These are phyloP conservation scores for Campylomormyrus tamandua DNA, from an alignment of 2,113 vertebrate species.

Conservation along the genomic window DNA sequence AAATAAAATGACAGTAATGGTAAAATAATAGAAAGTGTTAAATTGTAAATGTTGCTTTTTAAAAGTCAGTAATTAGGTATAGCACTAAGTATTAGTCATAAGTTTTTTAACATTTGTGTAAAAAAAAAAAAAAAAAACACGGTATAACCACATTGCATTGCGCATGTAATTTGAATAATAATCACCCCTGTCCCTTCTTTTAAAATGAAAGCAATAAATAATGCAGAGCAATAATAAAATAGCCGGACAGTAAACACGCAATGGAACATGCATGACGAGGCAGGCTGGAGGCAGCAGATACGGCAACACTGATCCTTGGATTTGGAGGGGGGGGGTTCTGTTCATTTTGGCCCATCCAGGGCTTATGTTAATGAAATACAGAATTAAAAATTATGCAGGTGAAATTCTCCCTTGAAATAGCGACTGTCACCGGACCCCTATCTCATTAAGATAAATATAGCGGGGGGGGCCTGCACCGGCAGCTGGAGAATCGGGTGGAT, in stretches of 20 bases:
- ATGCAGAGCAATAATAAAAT: neutral
- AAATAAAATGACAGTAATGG: neutral
- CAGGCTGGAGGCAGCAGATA: neutral
- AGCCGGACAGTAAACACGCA: neutral
- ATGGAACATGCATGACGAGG: neutral
- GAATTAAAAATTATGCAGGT: constrained; percentile 19
- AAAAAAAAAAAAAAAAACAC: neutral
- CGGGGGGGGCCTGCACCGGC: neutral
- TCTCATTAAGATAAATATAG: constrained; percentile 22
- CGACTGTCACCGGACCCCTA: constrained; percentile 14
- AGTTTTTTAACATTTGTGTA: neutral
- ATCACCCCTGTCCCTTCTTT: neutral
- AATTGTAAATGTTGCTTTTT: neutral
- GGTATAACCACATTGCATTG: neutral
- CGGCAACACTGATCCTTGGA: neutral
- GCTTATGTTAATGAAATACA: constrained; percentile 10
- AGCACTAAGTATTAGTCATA: neutral
- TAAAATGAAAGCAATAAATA: constrained; percentile 8
- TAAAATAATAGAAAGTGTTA: neutral
- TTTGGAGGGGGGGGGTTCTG: neutral
- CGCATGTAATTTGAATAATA: neutral
- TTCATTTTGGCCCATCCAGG: constrained; percentile 3
- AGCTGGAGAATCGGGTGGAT: neutral
- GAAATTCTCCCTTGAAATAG: constrained; percentile 12
- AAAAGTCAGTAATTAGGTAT: neutral